These are phyloP conservation scores for Seriola rivoliana DNA, from an alignment of 2,113 vertebrate species.

Conservation along the genomic window DNA sequence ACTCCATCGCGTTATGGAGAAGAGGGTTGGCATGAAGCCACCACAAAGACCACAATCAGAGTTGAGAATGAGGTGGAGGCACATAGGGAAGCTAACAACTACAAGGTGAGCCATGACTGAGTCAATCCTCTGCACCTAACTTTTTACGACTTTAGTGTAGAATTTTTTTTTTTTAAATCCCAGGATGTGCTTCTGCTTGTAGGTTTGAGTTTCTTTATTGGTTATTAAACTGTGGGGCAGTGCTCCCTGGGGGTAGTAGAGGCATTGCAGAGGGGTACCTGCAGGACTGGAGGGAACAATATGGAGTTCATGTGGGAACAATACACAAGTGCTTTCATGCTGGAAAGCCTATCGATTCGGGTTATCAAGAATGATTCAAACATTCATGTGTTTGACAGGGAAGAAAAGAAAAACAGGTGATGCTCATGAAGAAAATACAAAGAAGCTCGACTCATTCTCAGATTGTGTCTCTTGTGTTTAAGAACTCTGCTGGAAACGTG, in stretches of 20 bases:
- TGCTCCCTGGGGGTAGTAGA: too few relatives aligned
- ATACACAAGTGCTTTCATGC: too few relatives aligned
- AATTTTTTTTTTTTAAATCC: too few relatives aligned
- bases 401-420: neutral
- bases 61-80: conserved; percentile 89
- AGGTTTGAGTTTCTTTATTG: neutral
- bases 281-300: too few relatives aligned
- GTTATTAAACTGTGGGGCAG: too few relatives aligned
- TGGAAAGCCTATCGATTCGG: too few relatives aligned
- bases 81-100: conserved; percentile 90
- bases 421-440: neutral
- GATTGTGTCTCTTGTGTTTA: neutral
- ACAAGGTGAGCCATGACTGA: conserved; percentile 77
- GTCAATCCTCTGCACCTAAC: neutral
- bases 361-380: neutral
- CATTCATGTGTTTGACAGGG: neutral
- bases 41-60: conserved; percentile 84
- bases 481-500: too few relatives aligned
- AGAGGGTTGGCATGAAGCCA: conserved; percentile 83
- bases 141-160: neutral
- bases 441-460: neutral
- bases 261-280: too few relatives aligned
- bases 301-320: too few relatives aligned
- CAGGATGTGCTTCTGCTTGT: too few relatives aligned
- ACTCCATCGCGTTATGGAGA: conserved; percentile 72